Percentiles rank a stretch among this genome's conserved stretches.
These are phyloP conservation scores for Patiria pectinifera DNA, from an alignment of 53 echinoderm and acorn worm genomes.

Conservation along the genomic window DNA sequence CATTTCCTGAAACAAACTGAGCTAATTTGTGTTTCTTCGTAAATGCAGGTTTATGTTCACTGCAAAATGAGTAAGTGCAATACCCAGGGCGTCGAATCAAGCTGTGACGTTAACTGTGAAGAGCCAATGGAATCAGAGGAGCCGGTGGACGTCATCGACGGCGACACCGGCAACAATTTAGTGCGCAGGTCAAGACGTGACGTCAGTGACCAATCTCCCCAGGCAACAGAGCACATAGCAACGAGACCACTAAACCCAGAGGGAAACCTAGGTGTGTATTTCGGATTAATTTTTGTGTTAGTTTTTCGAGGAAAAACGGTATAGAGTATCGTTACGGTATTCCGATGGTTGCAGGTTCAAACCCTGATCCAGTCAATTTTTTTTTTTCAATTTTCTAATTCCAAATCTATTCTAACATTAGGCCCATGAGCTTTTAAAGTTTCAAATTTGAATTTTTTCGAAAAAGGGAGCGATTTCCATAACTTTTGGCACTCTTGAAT, in stretches of 20 bases:
- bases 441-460: too few relatives aligned
- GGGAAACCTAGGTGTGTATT: not conserved
- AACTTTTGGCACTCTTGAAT: too few relatives aligned
- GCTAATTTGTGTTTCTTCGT: not conserved
- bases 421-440: too few relatives aligned
- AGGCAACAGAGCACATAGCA: not conserved
- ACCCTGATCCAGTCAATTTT: too few relatives aligned
- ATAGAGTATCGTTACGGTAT: too few relatives aligned
- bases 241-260: constrained; percentile 16
- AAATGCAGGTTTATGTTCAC: constrained; percentile 39
- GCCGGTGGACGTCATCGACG: not conserved
- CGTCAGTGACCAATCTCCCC: not conserved
- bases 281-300: not conserved
- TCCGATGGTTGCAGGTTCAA: too few relatives aligned
- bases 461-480: too few relatives aligned
- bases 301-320: not conserved
- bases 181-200: constrained; percentile 1
- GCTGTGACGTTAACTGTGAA: not conserved
- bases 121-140: not conserved
- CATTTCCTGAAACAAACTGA: not conserved
- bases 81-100: not conserved
- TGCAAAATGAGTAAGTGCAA: constrained; percentile 31
- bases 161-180: not conserved
- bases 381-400: too few relatives aligned
- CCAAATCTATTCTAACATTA: too few relatives aligned